These are phyloP conservation scores for Sebastes steindachneri DNA, from an alignment of 2,797 vertebrate species.

Conservation along the genomic window DNA sequence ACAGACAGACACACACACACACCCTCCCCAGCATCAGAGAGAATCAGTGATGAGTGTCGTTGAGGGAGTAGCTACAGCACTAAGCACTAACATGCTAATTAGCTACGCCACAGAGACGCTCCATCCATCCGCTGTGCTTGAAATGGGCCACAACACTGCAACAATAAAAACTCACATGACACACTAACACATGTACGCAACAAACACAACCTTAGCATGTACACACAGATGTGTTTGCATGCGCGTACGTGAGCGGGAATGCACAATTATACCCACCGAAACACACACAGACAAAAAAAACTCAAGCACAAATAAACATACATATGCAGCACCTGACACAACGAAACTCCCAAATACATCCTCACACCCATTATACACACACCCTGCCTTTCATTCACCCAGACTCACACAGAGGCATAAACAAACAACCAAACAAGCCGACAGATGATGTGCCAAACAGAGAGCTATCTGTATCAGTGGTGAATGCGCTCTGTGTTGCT, in stretches of 20 bases:
- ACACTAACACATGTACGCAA: slow-evolving; percentile 30
- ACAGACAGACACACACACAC: slow-evolving; percentile 35
- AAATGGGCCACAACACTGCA: slow-evolving; percentile 73
- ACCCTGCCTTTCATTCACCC: slow-evolving; percentile 52
- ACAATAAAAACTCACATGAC: slow-evolving; percentile 50
- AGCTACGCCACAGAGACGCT: slow-evolving; percentile 76
- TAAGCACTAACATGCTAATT: slow-evolving; percentile 84
- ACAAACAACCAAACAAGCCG: slow-evolving; percentile 75
- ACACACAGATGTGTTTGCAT: not conserved
- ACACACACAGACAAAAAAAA: slow-evolving; percentile 11
- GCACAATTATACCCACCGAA: not conserved
- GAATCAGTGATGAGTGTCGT: slow-evolving; percentile 80
- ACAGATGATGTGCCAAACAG: slow-evolving; percentile 80
- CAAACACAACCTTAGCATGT: not conserved
- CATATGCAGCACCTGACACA: slow-evolving; percentile 26
- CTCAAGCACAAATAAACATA: slow-evolving; percentile 21
- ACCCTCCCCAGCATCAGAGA: slow-evolving; percentile 75
- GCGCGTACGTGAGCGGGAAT: not conserved
- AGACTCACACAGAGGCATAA: slow-evolving; percentile 66
- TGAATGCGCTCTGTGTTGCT: slow-evolving; percentile 75
- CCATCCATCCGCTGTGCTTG: slow-evolving; percentile 74
- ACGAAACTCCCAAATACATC: slow-evolving; percentile 29
- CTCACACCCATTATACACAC: slow-evolving; percentile 29
- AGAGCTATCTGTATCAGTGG: slow-evolving; percentile 72
- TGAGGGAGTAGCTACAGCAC: slow-evolving; percentile 76